Base-by-base conservation (phyloP, 35 echinoderm and acorn worm genomes). In the Amphiura filiformis region DNA sequence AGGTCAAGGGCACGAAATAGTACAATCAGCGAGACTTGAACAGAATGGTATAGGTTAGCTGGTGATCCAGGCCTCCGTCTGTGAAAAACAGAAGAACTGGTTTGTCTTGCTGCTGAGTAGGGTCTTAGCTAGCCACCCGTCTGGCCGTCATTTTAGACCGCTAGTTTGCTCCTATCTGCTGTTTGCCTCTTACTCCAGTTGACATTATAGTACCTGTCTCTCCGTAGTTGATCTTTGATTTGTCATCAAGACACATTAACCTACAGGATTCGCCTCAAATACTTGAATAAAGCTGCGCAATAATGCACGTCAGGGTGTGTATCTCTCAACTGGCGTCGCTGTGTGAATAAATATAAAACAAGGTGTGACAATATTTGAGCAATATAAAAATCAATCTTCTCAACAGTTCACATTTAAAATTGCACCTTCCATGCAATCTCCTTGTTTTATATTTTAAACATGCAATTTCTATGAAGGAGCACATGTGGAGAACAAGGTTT, bases 221-320 rank as follows among this genome's bases (percentile, higher is more conserved):
- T 57, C 82, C 82, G 39, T 56, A 84, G 4, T 37, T 22, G 13
- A 84, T 38, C 56, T 84, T 84, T 84, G 82, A 37, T 41, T 84
- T 84, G 40, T 84, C 82, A 57, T 84, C 82, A 84, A 32, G 39
- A 40, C 82, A 84, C n/a, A 84, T 30, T 1, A 84, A 31, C 1
- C 13, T 38, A 57, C 39, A 4, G 3, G 26, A 7, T 31, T 84
- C 82, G 1, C 39, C 22, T 52, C 41, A 84, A 84, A 41, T 84
- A 84, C 40, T 40, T 30, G 39, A 57, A 84, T 41, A 28, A n/a
- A 23, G 82, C 82, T 38, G 82, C 82, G 39, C 82, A 84, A 34
- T 40, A 84, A 31, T 84, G 82, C 12, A 38, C 82, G 35, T 84
- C 82, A 22, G 82, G 82, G 56, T 84, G 82, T 44, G 57, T 38